Evolutionary conservation across 2,888 invertebrate species (phyloP), one percentile per base, ranked within the genome.

Genomic region (Dryadula phaetusa): DNA sequence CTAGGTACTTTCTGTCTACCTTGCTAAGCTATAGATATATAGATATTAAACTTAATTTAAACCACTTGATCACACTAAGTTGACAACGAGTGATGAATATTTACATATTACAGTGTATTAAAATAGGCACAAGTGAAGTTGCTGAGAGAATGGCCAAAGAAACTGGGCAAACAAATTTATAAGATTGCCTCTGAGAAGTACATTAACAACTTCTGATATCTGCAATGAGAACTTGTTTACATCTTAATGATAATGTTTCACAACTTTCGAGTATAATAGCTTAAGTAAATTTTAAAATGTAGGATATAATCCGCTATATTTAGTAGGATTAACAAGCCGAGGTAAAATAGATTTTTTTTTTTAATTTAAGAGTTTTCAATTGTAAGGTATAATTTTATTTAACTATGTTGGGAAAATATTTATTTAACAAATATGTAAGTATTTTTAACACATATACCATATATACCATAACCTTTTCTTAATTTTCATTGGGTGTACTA

Each of bases 81-180:
- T n/a, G n/a, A n/a, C n/a, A n/a, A n/a, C n/a, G n/a, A n/a, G n/a
- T n/a, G n/a, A n/a, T n/a, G n/a, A 49, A 49, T 49, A 49, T 49
- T 49, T 49, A 25, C 10, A 22, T 22, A 14, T 22, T 22, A 22
- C 22, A 25, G n/a, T n/a, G n/a, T 49, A 25, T 74, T 72, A 67
- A 69, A 73, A 74, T 73, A 72, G 70, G 69, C 71, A 70, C 64
- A 66, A 64, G 49, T 70, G 65, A 69, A 63, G 61, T 64, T 18
- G 60, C 54, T 62, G 46, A 67, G 60, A 62, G 64, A 70, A 70
- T 70, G 37, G 52, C 67, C 53, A 64, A 65, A 64, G 69, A 67
- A 70, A 70, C 66, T 69, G 46, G 47, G 58, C 61, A 46, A 64
- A 44, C 60, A 60, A 66, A 69, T 69, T 69, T 69, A 66, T 61